phyloP scores from a whole-genome alignment of 2,113 vertebrate genomes.

The Lipotes vexillifer region DNA sequence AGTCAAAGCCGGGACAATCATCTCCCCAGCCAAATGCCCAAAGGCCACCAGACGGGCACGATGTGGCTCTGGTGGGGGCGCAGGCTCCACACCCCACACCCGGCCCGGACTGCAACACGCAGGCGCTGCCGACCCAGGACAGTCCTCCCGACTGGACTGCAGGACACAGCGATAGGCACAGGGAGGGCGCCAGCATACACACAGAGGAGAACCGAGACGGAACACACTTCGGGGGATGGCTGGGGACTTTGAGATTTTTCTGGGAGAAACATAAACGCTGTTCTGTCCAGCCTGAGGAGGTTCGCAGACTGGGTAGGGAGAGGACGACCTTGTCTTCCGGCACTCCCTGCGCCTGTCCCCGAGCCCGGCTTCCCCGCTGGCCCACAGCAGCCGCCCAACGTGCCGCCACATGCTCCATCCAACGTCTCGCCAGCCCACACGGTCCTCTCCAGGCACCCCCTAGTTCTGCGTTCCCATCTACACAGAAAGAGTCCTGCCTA shows the following conservation, averaged over 20 bases:
- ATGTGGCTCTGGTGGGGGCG: too few species aligned
- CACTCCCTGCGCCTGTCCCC: not conserved
- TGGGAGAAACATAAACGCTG: rapidly evolving
- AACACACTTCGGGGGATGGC: rapidly evolving
- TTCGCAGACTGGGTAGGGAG: not conserved
- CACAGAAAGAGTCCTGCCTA: not conserved
- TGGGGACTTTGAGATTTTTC: not conserved
- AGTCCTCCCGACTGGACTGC: not conserved
- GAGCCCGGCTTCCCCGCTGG: not conserved
- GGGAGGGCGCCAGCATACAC: not conserved
- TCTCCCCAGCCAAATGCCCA: not conserved
- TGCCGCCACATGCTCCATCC: too few species aligned
- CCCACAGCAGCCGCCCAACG: too few species aligned
- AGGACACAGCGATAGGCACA: not conserved
- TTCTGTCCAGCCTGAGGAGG: not conserved
- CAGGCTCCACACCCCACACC: not conserved
- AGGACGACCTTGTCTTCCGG: too few species aligned
- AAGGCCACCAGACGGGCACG: not conserved
- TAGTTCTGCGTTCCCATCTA: not conserved
- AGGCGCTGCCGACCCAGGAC: not conserved
- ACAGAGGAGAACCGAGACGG: not conserved
- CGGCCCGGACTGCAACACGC: rapidly evolving
- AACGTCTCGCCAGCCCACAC: too few species aligned
- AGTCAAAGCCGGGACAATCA: not conserved
- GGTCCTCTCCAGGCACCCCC: not conserved